Evolutionary conservation across 1,140 invertebrate species (phyloP).

Genomic region (Aphelenchoides besseyi): DNA sequence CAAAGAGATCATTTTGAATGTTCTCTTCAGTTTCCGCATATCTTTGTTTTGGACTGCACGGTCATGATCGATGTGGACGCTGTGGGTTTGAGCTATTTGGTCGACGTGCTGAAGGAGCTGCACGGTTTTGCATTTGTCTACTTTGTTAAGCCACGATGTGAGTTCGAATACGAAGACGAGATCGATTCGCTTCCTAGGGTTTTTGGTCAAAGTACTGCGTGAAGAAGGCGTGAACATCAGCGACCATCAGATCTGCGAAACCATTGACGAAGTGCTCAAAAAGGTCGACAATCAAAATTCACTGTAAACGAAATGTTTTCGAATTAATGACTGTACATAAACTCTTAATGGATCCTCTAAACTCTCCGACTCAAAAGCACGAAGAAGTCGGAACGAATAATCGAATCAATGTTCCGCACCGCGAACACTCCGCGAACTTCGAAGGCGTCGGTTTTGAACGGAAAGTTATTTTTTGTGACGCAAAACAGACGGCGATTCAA

Average conservation of each 20-base stretch:
- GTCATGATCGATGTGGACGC: constrained; percentile 9
- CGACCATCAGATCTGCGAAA: constrained; percentile 3
- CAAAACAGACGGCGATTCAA: no score
- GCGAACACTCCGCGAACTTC: no score
- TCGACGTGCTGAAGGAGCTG: constrained; percentile 1
- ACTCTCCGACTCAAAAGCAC: no score
- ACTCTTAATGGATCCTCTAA: not conserved
- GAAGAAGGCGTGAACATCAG: not conserved
- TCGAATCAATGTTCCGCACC: no score
- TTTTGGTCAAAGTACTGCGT: constrained; percentile 2
- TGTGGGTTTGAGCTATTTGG: not conserved
- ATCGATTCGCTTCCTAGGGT: not conserved
- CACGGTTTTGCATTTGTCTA: not conserved
- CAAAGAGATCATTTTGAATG: not conserved
- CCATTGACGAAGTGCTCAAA: not conserved
- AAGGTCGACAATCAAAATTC: not conserved
- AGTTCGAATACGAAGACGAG: no score
- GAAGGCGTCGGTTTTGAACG: no score
- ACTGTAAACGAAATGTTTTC: not conserved
- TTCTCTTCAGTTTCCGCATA: not conserved
- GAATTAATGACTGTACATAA: not conserved
- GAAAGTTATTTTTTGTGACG: no score
- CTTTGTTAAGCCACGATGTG: not conserved
- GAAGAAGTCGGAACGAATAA: no score
- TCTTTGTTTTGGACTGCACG: constrained; percentile 11